These are phyloP conservation scores for Taeniopygia guttata DNA, from an alignment of 2,797 vertebrate genomes.

Conservation along the genomic window DNA sequence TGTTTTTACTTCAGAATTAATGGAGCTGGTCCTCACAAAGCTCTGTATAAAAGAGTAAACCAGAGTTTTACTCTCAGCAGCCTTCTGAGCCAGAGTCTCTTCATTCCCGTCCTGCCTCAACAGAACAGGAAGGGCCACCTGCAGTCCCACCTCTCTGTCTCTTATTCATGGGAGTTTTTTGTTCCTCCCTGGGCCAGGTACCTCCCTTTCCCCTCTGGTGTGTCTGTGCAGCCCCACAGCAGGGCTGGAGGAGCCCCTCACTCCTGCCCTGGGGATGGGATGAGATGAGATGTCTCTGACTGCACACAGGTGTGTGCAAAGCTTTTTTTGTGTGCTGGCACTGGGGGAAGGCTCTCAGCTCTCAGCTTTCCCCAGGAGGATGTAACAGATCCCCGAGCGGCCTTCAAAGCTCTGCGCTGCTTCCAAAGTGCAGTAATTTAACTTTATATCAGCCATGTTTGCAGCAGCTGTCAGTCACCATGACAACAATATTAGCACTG, in stretches of 20 bases:
- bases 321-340: neutral
- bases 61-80: no score
- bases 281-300: neutral
- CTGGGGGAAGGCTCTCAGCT: neutral
- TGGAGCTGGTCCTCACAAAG: no score
- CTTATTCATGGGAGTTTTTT: neutral
- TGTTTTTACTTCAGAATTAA: no score
- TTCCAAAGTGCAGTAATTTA: slow-evolving; percentile 11
- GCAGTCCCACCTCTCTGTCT: neutral
- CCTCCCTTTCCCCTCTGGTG: neutral
- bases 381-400: neutral
- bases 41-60: no score
- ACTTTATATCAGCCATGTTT: neutral
- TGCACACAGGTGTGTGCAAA: neutral
- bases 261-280: neutral
- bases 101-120: no score
- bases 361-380: neutral
- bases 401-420: neutral
- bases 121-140: no score
- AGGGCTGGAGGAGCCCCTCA: neutral
- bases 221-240: accelerated
- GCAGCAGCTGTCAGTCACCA: slow-evolving; percentile 63
- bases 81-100: no score
- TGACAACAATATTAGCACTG: slow-evolving; percentile 43
- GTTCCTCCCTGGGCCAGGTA: neutral